Evolutionary conservation across 2,797 vertebrate species (phyloP), one percentile per base, ranked within the genome.

Genomic region (Orestias chungarensis): DNA sequence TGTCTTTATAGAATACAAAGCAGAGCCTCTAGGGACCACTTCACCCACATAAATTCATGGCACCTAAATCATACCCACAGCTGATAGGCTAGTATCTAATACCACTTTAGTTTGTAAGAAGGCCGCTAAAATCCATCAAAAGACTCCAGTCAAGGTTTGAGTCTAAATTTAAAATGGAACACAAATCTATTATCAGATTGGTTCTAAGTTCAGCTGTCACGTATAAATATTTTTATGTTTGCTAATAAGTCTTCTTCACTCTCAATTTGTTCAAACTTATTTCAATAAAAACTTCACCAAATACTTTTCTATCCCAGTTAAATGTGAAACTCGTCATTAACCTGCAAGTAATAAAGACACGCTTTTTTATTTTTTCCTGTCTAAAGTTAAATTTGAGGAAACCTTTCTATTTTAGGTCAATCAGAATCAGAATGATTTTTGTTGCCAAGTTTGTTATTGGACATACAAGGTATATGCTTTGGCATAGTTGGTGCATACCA

Each of bases 161-260:
- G 73, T 71, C 90, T 89, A 91, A 90, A 92, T 90, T 87, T 90
- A 91, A 92, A 88, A 68, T 49, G 10, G 74, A 74, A 87, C 59
- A 74, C 71, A 80, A 82, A 82, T 83, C 78, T 78, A 78, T 80
- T 70, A 67, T 46, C 75, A 68, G 74, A 75, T 87, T 85, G 80
- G 79, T 77, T 52, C 62, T 65, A 79, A 75, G 81, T 75, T 89
- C 89, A 93, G 82, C 83, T 95, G 86, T 93, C 86, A 61, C 76
- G 79, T 81, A 70, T 81, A 62, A 27, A 62, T 73, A 88, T 94
- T 95, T 92, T 93, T 91, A 91, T 62, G 4, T 25, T 42, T 62
- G 11, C 35, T 25, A 11, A 23, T 62, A 40, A 62, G 15, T 40
- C 25, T 1, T 4, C 20, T 15, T 25, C 18, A 62, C 35, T 25